phyloP scores from a whole-genome alignment of 2,797 vertebrate genomes.

The Moxostoma hubbsi region DNA sequence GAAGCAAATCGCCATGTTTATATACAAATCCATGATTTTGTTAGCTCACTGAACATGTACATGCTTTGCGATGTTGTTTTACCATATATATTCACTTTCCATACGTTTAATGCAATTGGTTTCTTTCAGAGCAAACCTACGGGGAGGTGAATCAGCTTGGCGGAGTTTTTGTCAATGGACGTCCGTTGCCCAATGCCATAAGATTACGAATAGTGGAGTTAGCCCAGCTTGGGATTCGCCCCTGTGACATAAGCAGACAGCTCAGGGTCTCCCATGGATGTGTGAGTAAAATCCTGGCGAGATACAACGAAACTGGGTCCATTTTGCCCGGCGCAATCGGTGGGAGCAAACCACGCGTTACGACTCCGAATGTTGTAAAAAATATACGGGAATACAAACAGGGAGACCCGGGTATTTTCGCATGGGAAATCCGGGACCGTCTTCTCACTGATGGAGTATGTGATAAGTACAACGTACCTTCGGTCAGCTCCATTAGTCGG shows the following conservation, averaged over 20 bases:
- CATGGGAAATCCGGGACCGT: slow-evolving; percentile 97
- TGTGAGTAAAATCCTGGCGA: slow-evolving; percentile 95
- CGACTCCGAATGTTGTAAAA: slow-evolving; percentile 97
- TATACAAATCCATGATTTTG: not conserved
- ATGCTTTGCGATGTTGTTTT: not conserved
- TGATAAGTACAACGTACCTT: slow-evolving; percentile 98
- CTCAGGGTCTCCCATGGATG: slow-evolving; percentile 96
- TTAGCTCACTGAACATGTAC: not conserved
- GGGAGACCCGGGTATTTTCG: slow-evolving; percentile 96
- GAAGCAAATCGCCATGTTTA: not conserved
- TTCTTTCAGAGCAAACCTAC: slow-evolving; percentile 91
- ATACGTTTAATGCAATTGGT: slow-evolving; percentile 23
- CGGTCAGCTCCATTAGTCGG: slow-evolving; percentile 96
- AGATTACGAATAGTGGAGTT: slow-evolving; percentile 94
- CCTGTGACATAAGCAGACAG: slow-evolving; percentile 96
- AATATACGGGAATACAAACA: slow-evolving; percentile 99
- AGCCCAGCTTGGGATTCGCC: slow-evolving; percentile 95
- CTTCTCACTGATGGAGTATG: slow-evolving; percentile 95
- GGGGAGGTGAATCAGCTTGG: slow-evolving; percentile 98
- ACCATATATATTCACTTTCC: slow-evolving; percentile 1
- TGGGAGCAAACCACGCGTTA: slow-evolving; percentile 97
- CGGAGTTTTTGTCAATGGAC: slow-evolving; percentile 96
- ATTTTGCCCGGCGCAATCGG: slow-evolving; percentile 97
- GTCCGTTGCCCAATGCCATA: slow-evolving; percentile 95
- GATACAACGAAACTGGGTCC: slow-evolving; percentile 98